Conservation (phyloP, 2,113 vertebrate genomes). For the Corapipo altera region DNA sequence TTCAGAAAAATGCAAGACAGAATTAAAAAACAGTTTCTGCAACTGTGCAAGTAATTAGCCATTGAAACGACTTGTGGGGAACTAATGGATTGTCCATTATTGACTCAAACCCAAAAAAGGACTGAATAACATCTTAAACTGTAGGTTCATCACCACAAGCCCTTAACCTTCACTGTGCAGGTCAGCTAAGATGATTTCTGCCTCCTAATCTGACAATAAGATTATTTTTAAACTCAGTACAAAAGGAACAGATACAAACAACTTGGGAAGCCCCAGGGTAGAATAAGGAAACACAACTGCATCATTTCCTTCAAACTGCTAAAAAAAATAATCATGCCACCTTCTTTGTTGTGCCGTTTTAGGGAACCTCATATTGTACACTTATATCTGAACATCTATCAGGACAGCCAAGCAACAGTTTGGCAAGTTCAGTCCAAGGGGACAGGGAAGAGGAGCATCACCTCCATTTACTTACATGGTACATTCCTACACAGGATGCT, state of each 20-base stretch:
- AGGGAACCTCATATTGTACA: fast-evolving
- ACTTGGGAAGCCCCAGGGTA: neutral
- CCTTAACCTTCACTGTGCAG: neutral
- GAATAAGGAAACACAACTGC: neutral
- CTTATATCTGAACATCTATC: neutral
- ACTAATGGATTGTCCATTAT: slow-evolving; percentile 15
- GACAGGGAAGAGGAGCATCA: neutral
- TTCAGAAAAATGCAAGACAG: slow-evolving; percentile 3
- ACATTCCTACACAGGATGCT: neutral
- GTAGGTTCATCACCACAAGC: neutral
- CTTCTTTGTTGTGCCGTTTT: neutral
- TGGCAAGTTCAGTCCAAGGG: neutral
- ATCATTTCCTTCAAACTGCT: neutral
- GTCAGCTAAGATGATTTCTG: neutral
- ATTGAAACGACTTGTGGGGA: neutral
- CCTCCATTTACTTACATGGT: fast-evolving
- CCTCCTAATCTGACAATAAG: neutral
- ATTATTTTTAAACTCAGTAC: neutral
- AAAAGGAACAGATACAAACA: neutral
- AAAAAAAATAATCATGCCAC: neutral
- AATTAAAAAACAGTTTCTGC: slow-evolving; percentile 43
- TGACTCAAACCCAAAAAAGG: neutral
- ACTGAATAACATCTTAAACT: neutral
- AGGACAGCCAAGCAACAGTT: neutral
- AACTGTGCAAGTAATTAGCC: slow-evolving; percentile 41